A percentile compares a stretch with the other conserved stretches of the same genome.
Evolutionary conservation across 2,888 invertebrate genomes (phyloP).

Genomic region (Rhaphigaster nebulosa): DNA sequence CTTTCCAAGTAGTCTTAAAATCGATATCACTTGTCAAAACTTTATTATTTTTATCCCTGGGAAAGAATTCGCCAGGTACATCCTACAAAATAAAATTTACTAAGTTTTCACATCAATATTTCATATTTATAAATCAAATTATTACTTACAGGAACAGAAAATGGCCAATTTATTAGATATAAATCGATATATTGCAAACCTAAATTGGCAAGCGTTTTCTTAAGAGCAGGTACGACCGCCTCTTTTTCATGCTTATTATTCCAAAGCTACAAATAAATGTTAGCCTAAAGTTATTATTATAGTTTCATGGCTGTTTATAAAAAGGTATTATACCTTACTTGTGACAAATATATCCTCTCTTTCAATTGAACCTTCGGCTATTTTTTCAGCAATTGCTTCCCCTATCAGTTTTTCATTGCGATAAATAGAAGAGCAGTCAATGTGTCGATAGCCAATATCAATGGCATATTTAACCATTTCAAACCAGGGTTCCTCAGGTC

Average conservation of each 20-base stretch:
- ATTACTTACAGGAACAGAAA: conserved; percentile 77
- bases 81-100: conserved; percentile 21
- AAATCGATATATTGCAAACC: conserved; percentile 85
- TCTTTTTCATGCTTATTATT: conserved; percentile 88
- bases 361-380: conserved; percentile 76
- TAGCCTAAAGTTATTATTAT: neutral
- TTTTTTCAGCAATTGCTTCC: conserved; percentile 74
- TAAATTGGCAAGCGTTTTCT: conserved; percentile 79
- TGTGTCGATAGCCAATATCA: conserved; percentile 81
- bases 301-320: neutral
- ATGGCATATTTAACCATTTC: conserved; percentile 81
- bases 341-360: conserved; percentile 80
- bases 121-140: neutral
- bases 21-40: conserved; percentile 78
- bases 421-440: conserved; percentile 83
- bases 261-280: conserved; percentile 73
- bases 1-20: conserved; percentile 83
- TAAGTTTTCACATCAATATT: neutral
- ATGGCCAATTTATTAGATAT: conserved; percentile 94
- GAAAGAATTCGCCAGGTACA: conserved; percentile 71
- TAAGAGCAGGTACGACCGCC: conserved; percentile 79
- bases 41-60: conserved; percentile 75
- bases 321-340: conserved; percentile 72
- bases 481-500: conserved; percentile 65
- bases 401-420: conserved; percentile 81